A percentile compares a stretch with the other conserved stretches of the same genome.
Conservation (phyloP, 1,140 invertebrate species). For the Dendroctonus ponderosae region DNA sequence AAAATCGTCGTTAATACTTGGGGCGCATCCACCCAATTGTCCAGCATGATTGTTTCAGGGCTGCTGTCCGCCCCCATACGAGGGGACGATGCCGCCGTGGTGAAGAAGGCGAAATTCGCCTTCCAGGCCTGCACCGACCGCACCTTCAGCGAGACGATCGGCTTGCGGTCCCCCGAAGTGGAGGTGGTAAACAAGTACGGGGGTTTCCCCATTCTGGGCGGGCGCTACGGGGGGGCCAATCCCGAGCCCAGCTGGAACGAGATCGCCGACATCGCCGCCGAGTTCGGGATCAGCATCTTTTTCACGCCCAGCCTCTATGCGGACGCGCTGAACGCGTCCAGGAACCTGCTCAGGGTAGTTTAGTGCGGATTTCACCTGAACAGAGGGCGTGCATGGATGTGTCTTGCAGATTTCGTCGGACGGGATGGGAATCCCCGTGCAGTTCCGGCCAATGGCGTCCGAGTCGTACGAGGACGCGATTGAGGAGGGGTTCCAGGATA, state of each 20-base stretch:
- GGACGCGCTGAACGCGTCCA: slow-evolving; percentile 29
- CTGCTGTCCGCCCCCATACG: not conserved
- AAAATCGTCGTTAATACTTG: no score
- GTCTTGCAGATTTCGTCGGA: slow-evolving; percentile 16
- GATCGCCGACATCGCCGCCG: slow-evolving; percentile 38
- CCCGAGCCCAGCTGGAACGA: slow-evolving; percentile 37
- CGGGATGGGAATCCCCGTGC: slow-evolving; percentile 17
- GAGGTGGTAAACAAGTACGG: slow-evolving; percentile 25
- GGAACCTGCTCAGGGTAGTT: slow-evolving; percentile 34
- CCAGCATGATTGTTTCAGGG: not conserved
- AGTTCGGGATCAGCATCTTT: slow-evolving; percentile 43
- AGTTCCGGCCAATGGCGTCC: slow-evolving; percentile 17
- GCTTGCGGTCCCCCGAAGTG: not conserved
- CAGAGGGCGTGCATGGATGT: not conserved
- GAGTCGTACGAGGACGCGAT: slow-evolving; percentile 35
- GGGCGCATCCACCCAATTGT: no score
- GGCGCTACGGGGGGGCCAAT: not conserved
- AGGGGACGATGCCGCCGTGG: not conserved
- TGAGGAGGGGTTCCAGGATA: slow-evolving; percentile 31
- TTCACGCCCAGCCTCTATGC: slow-evolving; percentile 33
- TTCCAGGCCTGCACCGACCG: not conserved
- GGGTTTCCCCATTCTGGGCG: slow-evolving; percentile 33
- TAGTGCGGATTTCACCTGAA: no score
- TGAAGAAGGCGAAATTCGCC: not conserved
- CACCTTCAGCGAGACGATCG: not conserved